Percentiles rank a stretch among this genome's conserved stretches.
Conservation (phyloP, 2,797 vertebrate genomes). For the Alfaro cultratus region DNA sequence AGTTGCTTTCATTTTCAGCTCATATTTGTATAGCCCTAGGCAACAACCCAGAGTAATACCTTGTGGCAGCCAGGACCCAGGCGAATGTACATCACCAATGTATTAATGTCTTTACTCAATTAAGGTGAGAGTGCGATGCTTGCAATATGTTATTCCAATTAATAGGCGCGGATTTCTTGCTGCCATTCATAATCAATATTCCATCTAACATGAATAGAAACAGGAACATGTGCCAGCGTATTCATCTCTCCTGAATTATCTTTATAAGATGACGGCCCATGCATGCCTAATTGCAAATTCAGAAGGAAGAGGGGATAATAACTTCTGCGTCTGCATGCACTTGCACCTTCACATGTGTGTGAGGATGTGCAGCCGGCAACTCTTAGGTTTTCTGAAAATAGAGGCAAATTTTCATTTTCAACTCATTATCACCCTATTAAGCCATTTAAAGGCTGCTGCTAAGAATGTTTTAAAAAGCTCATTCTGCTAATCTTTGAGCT, state of each 20-base stretch:
- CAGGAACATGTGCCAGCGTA: slow-evolving; percentile 44
- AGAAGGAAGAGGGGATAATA: slow-evolving; percentile 71
- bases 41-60: slow-evolving; percentile 69
- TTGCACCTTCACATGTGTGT: slow-evolving; percentile 19
- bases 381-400: slow-evolving; percentile 66
- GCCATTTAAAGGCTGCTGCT: slow-evolving; percentile 62
- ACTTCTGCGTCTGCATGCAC: slow-evolving; percentile 38
- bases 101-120: slow-evolving; percentile 72
- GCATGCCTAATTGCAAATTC: slow-evolving; percentile 73
- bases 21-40: slow-evolving; percentile 74
- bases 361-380: slow-evolving; percentile 39
- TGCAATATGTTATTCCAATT: slow-evolving; percentile 65
- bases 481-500: slow-evolving; percentile 37
- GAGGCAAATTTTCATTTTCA: slow-evolving; percentile 68
- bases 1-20: slow-evolving; percentile 75
- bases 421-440: slow-evolving; percentile 72
- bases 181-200: slow-evolving; percentile 70
- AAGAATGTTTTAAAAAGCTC: slow-evolving; percentile 46
- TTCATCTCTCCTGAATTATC: slow-evolving; percentile 53
- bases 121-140: slow-evolving; percentile 61
- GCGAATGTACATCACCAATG: slow-evolving; percentile 68
- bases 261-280: slow-evolving; percentile 57
- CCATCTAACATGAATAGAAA: slow-evolving; percentile 67
- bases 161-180: slow-evolving; percentile 59
- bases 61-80: slow-evolving; percentile 68